A percentile compares a stretch with the other conserved stretches of the same genome.
Evolutionary conservation across 2,888 invertebrate genomes (phyloP).

Genomic region (Sphinx pinastri): DNA sequence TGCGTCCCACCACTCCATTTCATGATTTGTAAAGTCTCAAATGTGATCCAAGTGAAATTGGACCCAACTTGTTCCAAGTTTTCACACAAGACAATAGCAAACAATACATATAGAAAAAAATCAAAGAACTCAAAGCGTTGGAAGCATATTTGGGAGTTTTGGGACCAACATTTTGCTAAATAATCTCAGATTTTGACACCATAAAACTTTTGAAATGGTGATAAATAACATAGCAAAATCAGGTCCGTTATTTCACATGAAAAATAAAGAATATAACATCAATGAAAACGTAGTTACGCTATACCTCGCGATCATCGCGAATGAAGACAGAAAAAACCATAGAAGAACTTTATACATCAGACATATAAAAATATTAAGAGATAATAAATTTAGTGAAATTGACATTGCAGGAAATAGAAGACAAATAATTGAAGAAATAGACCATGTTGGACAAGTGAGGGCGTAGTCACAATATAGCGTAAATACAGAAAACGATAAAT

Average conservation of each 20-base stretch:
- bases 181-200: not conserved
- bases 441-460: not conserved
- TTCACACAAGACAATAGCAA: constrained; percentile 55
- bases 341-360: not conserved
- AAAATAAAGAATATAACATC: not conserved
- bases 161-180: constrained; percentile 38
- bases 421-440: not conserved
- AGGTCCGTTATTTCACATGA: constrained; percentile 9
- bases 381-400: not conserved
- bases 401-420: not conserved
- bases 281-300: constrained; percentile 10
- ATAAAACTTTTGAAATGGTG: not conserved
- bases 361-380: not conserved
- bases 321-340: not conserved
- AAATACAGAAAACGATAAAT: constrained; percentile 18
- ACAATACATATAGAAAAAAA: constrained; percentile 45
- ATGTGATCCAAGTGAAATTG: not conserved
- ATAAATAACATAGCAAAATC: not conserved
- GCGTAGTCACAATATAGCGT: not conserved
- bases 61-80: constrained; percentile 5
- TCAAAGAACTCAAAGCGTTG: constrained; percentile 49
- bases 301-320: not conserved
- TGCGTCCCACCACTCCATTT: constrained; percentile 41
- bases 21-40: not conserved
- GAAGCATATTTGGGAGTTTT: constrained; percentile 56